These are phyloP conservation scores for Anser cygnoides DNA, from an alignment of 2,113 vertebrate genomes.

Conservation along the genomic window DNA sequence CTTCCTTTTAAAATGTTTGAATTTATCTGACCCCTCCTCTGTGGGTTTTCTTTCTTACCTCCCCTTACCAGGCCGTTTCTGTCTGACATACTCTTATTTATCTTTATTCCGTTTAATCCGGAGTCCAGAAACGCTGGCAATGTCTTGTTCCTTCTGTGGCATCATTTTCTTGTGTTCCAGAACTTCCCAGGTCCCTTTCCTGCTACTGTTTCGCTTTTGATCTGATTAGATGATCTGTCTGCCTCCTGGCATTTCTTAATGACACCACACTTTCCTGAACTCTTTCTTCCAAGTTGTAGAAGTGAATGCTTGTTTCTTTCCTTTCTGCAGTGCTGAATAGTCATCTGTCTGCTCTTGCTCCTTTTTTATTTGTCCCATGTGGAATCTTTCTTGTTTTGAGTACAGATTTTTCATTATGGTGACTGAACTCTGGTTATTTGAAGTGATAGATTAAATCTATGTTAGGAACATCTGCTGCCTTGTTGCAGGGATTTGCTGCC, in stretches of 20 bases:
- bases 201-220: neutral
- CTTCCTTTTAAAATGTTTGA: neutral
- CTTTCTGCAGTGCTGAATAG: fast-evolving
- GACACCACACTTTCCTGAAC: fast-evolving
- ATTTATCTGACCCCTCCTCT: neutral
- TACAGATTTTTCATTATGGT: neutral
- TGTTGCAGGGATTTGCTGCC: neutral
- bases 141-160: neutral
- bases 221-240: neutral
- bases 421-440: neutral
- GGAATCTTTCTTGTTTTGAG: neutral
- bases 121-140: neutral
- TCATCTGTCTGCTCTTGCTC: neutral
- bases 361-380: neutral
- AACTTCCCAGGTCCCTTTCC: neutral
- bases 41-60: neutral
- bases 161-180: neutral
- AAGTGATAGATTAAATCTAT: neutral
- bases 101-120: neutral
- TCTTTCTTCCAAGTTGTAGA: too few relatives aligned
- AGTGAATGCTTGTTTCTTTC: fast-evolving
- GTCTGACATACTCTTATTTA: fast-evolving
- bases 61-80: neutral
- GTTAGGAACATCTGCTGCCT: neutral
- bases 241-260: neutral